Base-by-base conservation (phyloP, 1,140 invertebrate species). In the Leptonema lineaticorne region DNA sequence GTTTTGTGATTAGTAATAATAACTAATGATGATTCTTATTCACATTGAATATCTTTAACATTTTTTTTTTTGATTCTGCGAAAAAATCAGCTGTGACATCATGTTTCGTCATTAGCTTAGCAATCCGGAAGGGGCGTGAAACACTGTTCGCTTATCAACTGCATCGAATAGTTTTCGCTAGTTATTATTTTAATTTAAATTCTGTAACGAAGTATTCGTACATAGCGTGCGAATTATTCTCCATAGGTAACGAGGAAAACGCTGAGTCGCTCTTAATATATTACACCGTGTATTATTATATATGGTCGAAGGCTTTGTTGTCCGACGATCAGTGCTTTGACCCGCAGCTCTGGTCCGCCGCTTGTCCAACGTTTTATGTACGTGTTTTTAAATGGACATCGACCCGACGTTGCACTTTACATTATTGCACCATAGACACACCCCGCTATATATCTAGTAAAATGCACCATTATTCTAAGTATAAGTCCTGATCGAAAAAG, bases 271-370 rank as follows among this genome's bases (percentile, higher is more conserved):
- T n/a, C n/a, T n/a, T n/a, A n/a, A n/a, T n/a, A n/a, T n/a, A n/a
- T 41, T 41, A 11, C 9, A 41, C 30, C 30, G 11, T 41, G 37
- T 41, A 41, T n/a, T n/a, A n/a, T n/a, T 50, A 9, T 24, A 18
- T 24, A 53, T 22, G 11, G 37, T 26, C 22, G 22, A 2, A 53
- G 50, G 50, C 50, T 53, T 53, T 53, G 50, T 53, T 53, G 50
- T 53, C 50, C 22, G 50, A 26, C 27, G 50, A 11, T 24, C 50
- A 14, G 50, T 24, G 50, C 50, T 53, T 53, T 53, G 50, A 53
- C 50, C 50, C 22, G 8, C 16, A 20, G n/a, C 27, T 2, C 22
- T 53, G 11, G 20, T 53, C 50, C 16, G 46, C 46, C 27, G 20
- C 22, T 53, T 22, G 20, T 53, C 50, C 50, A 24, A 53, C 4